Percentiles rank a stretch among this genome's conserved stretches.
phyloP scores from a whole-genome alignment of 2,888 invertebrate genomes.

The Boloria selene region DNA sequence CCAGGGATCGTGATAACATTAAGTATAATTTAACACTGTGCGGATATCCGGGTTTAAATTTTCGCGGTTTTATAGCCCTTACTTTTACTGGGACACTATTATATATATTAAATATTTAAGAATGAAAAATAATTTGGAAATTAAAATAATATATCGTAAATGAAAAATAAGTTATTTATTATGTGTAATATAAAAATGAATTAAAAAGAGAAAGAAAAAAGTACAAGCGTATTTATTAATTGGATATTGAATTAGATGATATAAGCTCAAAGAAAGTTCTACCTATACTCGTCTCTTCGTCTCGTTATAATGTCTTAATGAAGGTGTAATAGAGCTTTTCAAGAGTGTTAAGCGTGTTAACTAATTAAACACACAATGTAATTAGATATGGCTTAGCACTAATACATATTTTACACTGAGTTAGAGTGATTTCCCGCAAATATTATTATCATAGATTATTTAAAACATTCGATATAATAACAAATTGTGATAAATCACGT shows the following conservation, averaged over 20 bases:
- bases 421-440: background rate
- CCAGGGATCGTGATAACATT: constrained; percentile 7
- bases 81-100: constrained; percentile 4
- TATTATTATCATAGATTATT: too few species aligned
- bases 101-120: constrained; percentile 7
- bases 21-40: constrained; percentile 6
- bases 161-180: too few species aligned
- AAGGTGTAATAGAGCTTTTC: constrained; percentile 9
- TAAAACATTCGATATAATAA: too few species aligned
- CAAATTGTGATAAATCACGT: too few species aligned
- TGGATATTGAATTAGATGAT: too few species aligned
- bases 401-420: background rate
- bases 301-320: constrained; percentile 7
- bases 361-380: constrained; percentile 11
- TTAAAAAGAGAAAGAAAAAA: too few species aligned
- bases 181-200: too few species aligned
- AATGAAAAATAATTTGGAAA: background rate
- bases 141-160: too few species aligned
- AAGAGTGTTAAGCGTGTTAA: constrained; percentile 5
- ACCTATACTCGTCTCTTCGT: too few species aligned
- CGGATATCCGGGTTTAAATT: constrained; percentile 6
- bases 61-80: background rate
- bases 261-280: too few species aligned
- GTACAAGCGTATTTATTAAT: too few species aligned
- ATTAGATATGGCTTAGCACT: constrained; percentile 5